Evolutionary conservation across 2,113 vertebrate genomes (phyloP), one percentile per base, ranked within the genome.

Genomic region (Nymphicus hollandicus): DNA sequence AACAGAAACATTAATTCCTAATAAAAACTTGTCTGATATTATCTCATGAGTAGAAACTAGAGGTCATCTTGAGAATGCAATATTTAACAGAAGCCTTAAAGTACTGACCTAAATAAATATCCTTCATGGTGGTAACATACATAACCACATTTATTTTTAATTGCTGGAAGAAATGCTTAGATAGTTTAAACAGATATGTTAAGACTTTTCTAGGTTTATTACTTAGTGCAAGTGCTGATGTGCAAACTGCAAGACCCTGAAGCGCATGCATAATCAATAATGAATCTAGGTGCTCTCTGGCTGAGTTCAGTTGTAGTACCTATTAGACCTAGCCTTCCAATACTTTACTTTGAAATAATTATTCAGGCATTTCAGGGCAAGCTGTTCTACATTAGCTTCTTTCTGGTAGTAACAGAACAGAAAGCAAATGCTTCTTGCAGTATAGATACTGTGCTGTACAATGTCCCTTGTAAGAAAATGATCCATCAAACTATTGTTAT

Each of bases 71-170:
- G 82, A 58, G 73, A 97, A 92, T 70, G n/a, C 23, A 92, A 79
- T 87, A 28, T 93, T 95, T 95, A 95, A 92, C 81, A 94, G 74
- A 88, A 91, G 7, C 69, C 37, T 83, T 86, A 70, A 93, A 95
- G 27, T 77, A 78, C 47, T 81, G 46, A 72, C 88, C 69, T 95
- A 97, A 95, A 89, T 96, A 97, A 97, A 95, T 96, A 91, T 80
- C 35, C 23, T 71, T 90, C 69, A 71, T 84, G 89, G 64, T 64
- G 33, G 39, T 87, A 96, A 95, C 61, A 31, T 96, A n/a, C 74
- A 85, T 89, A 53, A 86, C 33, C 53, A 47, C 84, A 91, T 95
- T 94, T 96, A 94, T 97, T 96, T 97, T 97, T 96, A 97, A 97
- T 96, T 97, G 46, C 68, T 97, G 46, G 83, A 97, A 95, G 96